Percentiles rank a stretch among this genome's conserved stretches.
phyloP scores from a whole-genome alignment of 2,888 invertebrate genomes.

The Prenolepis imparis region DNA sequence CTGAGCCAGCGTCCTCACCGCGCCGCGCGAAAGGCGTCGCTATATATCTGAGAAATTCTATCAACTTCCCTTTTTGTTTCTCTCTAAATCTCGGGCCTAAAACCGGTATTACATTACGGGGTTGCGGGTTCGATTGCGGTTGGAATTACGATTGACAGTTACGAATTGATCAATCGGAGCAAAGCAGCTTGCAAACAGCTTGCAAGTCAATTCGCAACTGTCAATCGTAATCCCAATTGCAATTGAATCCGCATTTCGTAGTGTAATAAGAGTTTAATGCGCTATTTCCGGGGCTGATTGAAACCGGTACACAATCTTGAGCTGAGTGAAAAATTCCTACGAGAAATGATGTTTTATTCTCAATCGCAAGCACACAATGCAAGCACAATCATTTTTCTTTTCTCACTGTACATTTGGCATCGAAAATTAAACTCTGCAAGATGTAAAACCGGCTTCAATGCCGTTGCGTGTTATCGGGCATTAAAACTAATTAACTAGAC shows the following conservation, averaged over 20 bases:
- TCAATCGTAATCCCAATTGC: no score
- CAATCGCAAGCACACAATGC: not conserved
- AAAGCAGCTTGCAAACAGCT: no score
- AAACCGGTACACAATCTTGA: slow-evolving; percentile 12
- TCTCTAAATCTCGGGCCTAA: slow-evolving; percentile 27
- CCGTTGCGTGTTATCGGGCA: slow-evolving; percentile 17
- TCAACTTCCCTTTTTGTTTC: slow-evolving; percentile 56
- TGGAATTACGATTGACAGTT: no score
- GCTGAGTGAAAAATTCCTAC: not conserved
- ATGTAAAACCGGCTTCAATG: not conserved
- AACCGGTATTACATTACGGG: no score
- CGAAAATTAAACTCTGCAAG: not conserved
- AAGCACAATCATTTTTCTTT: not conserved
- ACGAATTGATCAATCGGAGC: no score
- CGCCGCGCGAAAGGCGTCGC: slow-evolving; percentile 83
- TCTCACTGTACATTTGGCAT: not conserved
- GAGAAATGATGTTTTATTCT: not conserved
- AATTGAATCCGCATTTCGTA: no score
- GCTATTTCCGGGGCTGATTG: not conserved
- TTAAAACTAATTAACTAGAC: slow-evolving; percentile 25
- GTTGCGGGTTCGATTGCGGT: no score
- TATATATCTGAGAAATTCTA: slow-evolving; percentile 77
- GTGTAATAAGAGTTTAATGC: no score
- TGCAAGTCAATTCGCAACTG: no score
- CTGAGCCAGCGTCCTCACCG: slow-evolving; percentile 73